phyloP scores from a whole-genome alignment of 64 coral and sea anemone genomes.

The Stichodactyla helianthus region DNA sequence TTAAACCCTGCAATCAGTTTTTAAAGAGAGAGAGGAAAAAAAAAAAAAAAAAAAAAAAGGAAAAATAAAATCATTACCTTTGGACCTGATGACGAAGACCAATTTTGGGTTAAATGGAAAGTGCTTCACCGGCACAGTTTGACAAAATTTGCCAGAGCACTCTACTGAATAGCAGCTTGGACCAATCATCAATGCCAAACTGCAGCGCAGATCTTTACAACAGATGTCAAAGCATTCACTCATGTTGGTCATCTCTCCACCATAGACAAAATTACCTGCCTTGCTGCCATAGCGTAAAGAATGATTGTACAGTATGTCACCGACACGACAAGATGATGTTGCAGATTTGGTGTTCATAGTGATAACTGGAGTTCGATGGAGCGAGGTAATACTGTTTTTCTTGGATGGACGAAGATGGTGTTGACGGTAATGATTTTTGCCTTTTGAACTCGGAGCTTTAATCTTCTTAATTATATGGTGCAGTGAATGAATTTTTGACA shows the following conservation, averaged over 20 bases:
- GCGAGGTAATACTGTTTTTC: not conserved
- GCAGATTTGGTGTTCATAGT: not conserved
- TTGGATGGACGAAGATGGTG: not conserved
- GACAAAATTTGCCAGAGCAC: constrained; percentile 49
- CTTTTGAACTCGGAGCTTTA: not conserved
- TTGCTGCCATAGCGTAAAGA: constrained; percentile 44
- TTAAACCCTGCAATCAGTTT: not conserved
- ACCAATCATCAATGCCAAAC: constrained; percentile 34
- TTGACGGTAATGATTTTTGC: not conserved
- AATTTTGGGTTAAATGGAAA: constrained; percentile 23
- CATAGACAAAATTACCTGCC: constrained; percentile 42
- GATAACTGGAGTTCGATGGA: not conserved
- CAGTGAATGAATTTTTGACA: not conserved
- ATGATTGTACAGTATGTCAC: constrained; percentile 38
- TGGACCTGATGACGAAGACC: constrained; percentile 42
- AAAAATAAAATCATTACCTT: constrained; percentile 5
- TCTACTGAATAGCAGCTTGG: constrained; percentile 41
- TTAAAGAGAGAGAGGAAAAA: not conserved
- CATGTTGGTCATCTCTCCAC: constrained; percentile 38
- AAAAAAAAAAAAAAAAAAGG: not conserved
- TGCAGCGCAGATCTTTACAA: constrained; percentile 37
- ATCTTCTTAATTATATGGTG: not conserved
- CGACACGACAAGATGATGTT: constrained; percentile 12
- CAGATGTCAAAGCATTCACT: constrained; percentile 31
- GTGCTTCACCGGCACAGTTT: constrained; percentile 33